phyloP scores from a whole-genome alignment of 2,797 vertebrate species.

The Paedocypris micromegethes region DNA sequence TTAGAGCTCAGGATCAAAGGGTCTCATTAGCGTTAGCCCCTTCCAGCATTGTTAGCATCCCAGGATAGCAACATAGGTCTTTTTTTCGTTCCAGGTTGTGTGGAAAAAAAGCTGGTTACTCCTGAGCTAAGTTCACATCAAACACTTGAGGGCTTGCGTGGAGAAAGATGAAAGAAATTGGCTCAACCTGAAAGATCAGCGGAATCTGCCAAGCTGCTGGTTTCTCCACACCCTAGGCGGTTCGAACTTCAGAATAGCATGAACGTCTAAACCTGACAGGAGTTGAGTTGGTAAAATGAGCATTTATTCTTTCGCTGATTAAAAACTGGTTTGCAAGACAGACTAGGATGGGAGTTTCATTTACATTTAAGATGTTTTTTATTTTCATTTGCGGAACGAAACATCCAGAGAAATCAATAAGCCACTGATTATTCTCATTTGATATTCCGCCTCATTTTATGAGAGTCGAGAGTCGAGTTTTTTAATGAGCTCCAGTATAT shows the following conservation, averaged over 20 bases:
- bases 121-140: constrained; percentile 76
- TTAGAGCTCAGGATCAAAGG: constrained; percentile 69
- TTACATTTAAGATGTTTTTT: too few relatives aligned
- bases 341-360: too few relatives aligned
- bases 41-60: constrained; percentile 71
- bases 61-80: constrained; percentile 70
- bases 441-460: constrained; percentile 93
- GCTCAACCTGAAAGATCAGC: constrained; percentile 74
- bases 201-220: constrained; percentile 60
- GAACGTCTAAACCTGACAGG: background rate
- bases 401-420: constrained; percentile 65
- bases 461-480: constrained; percentile 40
- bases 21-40: constrained; percentile 67
- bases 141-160: constrained; percentile 69
- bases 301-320: too few relatives aligned
- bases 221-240: constrained; percentile 60
- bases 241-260: constrained; percentile 12
- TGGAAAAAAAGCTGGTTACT: constrained; percentile 67
- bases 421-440: constrained; percentile 84
- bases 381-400: background rate
- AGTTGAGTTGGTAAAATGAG: background rate
- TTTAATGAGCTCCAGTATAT: constrained; percentile 74
- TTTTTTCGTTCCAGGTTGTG: constrained; percentile 60
- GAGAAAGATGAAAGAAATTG: constrained; percentile 71
- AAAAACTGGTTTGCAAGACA: too few relatives aligned